Evolutionary conservation across 2,888 invertebrate species (phyloP).

Genomic region (Dorcus hopei): DNA sequence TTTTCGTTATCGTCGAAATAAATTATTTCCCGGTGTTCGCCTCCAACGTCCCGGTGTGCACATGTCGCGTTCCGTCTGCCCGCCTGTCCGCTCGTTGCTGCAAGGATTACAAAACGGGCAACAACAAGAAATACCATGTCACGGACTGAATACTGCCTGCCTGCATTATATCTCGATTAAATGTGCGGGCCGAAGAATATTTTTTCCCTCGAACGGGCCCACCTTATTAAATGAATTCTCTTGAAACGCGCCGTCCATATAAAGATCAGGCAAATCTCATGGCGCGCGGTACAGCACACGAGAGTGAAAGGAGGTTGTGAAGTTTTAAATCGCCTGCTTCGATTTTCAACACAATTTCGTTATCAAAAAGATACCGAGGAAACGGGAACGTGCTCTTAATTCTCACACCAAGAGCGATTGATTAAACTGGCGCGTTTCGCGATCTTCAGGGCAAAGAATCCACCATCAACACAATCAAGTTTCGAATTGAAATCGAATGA

Average conservation of each 20-base stretch:
- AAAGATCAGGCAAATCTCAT: slow-evolving; percentile 28
- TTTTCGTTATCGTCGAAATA: too few relatives aligned
- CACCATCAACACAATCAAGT: too few relatives aligned
- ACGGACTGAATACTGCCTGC: slow-evolving; percentile 21
- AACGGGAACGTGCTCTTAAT: not conserved
- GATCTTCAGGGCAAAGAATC: not conserved
- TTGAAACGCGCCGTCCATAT: slow-evolving; percentile 19
- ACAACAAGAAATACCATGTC: slow-evolving; percentile 19
- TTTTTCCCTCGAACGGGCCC: slow-evolving; percentile 21
- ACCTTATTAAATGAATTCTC: slow-evolving; percentile 24
- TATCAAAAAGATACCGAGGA: slow-evolving; percentile 1
- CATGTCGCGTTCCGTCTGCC: too few relatives aligned
- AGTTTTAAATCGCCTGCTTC: slow-evolving; percentile 4
- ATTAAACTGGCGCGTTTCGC: not conserved
- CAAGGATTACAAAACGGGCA: too few relatives aligned
- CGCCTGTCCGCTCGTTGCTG: too few relatives aligned
- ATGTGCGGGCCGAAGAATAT: slow-evolving; percentile 5
- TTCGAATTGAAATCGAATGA: too few relatives aligned
- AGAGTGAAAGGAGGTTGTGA: slow-evolving; percentile 33
- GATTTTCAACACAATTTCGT: slow-evolving; percentile 14
- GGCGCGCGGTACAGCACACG: slow-evolving; percentile 26
- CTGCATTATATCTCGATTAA: slow-evolving; percentile 11
- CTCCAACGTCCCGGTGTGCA: too few relatives aligned
- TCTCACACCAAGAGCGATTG: not conserved
- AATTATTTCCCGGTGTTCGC: too few relatives aligned